phyloP scores from a whole-genome alignment of 2,888 invertebrate species.

The Mamestra brassicae region DNA sequence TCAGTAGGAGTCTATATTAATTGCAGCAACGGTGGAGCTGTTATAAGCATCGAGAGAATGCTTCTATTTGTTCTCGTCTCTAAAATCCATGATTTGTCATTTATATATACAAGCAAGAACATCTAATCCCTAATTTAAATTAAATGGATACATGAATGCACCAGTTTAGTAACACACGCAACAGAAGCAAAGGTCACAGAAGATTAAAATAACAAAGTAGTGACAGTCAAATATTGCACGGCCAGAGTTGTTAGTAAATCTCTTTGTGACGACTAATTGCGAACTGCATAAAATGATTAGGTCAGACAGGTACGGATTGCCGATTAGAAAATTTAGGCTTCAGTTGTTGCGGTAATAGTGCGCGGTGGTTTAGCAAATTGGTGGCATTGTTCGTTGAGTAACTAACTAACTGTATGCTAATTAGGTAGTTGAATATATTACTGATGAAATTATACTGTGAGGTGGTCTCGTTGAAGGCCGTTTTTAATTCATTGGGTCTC shows the following conservation, averaged over 20 bases:
- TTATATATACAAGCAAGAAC: not conserved
- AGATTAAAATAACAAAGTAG: constrained; percentile 38
- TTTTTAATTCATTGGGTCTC: constrained; percentile 5
- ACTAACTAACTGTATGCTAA: constrained; percentile 26
- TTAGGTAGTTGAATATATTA: constrained; percentile 10
- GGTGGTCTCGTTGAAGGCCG: not conserved
- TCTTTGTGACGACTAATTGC: constrained; percentile 50
- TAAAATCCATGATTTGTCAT: not conserved
- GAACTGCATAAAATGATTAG: constrained; percentile 52
- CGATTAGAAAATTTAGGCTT: constrained; percentile 48
- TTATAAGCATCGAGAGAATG: not conserved
- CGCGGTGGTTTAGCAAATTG: constrained; percentile 38
- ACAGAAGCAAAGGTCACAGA: constrained; percentile 8
- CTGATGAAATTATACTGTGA: constrained; percentile 2
- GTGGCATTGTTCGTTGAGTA: constrained; percentile 36
- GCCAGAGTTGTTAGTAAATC: constrained; percentile 38
- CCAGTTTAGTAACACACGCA: constrained; percentile 3
- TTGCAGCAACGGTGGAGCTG: not conserved
- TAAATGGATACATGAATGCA: not conserved
- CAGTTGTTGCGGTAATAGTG: constrained; percentile 25
- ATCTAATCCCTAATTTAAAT: constrained; percentile 2
- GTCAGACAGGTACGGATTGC: constrained; percentile 30
- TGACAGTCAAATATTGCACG: constrained; percentile 23
- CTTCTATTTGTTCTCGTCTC: not conserved
- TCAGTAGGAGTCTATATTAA: no score